Conservation (phyloP, 2,888 invertebrate species). For the Catocala nupta region DNA sequence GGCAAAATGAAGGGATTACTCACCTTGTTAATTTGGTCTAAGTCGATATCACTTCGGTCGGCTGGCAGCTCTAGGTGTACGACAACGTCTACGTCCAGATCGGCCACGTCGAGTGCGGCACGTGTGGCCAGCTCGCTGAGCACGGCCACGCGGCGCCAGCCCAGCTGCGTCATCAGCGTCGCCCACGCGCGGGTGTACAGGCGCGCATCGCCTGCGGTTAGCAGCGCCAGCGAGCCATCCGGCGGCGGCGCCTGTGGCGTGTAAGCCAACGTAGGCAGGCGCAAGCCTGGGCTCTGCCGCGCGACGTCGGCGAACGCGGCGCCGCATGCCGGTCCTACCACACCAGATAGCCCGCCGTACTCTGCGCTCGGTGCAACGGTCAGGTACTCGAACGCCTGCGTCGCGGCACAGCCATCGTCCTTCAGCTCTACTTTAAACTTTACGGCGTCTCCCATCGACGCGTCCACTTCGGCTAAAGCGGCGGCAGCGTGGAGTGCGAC, state of each 20-base stretch:
- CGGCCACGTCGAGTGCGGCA: slow-evolving; percentile 59
- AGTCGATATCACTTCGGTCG: slow-evolving; percentile 55
- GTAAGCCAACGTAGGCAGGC: slow-evolving; percentile 73
- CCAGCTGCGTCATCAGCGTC: slow-evolving; percentile 54
- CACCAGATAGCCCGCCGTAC: slow-evolving; percentile 70
- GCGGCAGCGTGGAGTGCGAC: slow-evolving; percentile 67
- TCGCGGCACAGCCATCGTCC: slow-evolving; percentile 72
- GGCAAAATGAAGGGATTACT: neutral
- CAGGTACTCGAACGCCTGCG: slow-evolving; percentile 70
- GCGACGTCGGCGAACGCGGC: slow-evolving; percentile 73
- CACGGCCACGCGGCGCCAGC: slow-evolving; percentile 72
- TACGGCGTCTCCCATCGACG: slow-evolving; percentile 28
- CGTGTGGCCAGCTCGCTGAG: slow-evolving; percentile 70
- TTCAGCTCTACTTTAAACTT: slow-evolving; percentile 68
- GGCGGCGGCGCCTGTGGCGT: slow-evolving; percentile 65
- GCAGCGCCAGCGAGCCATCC: slow-evolving; percentile 59
- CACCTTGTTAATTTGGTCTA: slow-evolving; percentile 56
- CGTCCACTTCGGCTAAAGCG: slow-evolving; percentile 67
- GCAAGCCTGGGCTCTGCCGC: slow-evolving; percentile 66
- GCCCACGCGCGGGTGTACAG: slow-evolving; percentile 51
- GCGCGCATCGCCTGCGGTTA: slow-evolving; percentile 65
- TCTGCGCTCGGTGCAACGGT: slow-evolving; percentile 71
- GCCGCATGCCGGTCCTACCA: slow-evolving; percentile 76
- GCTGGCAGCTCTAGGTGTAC: slow-evolving; percentile 75
- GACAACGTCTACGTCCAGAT: slow-evolving; percentile 60